Percentiles rank a stretch among this genome's conserved stretches.
Evolutionary conservation across 35 echinoderm and acorn worm species (phyloP).

Genomic region (Acanthaster planci): DNA sequence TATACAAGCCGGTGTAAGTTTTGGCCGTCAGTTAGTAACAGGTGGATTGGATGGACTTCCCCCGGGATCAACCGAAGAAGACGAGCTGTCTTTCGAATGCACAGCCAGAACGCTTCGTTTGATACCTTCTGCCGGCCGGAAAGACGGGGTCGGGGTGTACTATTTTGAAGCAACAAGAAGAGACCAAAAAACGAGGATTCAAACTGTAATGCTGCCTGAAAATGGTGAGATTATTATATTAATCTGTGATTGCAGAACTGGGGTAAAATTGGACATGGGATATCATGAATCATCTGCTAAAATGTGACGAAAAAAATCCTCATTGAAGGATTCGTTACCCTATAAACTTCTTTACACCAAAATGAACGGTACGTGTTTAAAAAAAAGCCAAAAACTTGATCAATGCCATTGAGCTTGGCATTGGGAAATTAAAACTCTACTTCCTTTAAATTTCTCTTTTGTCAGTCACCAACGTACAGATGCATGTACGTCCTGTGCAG

Average conservation of each 20-base stretch:
- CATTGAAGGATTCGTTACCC: no score
- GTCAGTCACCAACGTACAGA: neutral
- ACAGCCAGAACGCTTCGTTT: neutral
- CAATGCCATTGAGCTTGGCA: no score
- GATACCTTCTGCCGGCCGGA: neutral
- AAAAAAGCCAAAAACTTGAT: no score
- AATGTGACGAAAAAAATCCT: no score
- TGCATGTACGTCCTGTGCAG: neutral
- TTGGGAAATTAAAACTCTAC: no score
- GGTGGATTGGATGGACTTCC: conserved; percentile 1
- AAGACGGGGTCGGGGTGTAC: neutral
- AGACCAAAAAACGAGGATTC: neutral
- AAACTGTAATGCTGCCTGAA: neutral
- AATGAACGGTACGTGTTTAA: no score
- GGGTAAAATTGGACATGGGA: no score
- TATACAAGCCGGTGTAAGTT: neutral
- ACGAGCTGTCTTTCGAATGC: neutral
- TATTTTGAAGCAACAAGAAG: neutral
- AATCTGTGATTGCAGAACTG: no score
- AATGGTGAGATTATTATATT: neutral
- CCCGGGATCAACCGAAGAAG: neutral
- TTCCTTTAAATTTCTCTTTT: neutral
- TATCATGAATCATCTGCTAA: no score
- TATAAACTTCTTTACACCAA: no score
- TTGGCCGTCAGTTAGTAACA: neutral